A percentile compares a stretch with the other conserved stretches of the same genome.
Evolutionary conservation across 1,140 invertebrate species (phyloP).

Genomic region (Drosophila bifasciata): DNA sequence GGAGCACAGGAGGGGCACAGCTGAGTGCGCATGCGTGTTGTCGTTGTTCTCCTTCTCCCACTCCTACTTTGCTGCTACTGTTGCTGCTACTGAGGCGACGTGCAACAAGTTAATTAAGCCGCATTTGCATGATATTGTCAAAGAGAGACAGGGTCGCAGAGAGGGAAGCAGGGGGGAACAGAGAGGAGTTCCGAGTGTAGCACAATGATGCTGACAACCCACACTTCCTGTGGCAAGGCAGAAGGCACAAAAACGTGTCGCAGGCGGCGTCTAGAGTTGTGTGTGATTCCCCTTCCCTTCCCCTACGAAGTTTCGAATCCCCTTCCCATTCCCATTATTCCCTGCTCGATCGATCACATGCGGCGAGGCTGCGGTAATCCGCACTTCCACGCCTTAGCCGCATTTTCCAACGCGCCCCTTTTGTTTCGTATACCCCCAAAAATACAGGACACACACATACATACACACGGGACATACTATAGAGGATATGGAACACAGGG

Average conservation of each 20-base stretch:
- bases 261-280: conserved; percentile 62
- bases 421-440: conserved; percentile 56
- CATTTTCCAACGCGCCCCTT: conserved; percentile 78
- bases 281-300: conserved; percentile 16
- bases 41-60: conserved; percentile 29
- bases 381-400: conserved; percentile 79
- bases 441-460: conserved; percentile 34
- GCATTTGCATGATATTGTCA: conserved; percentile 72
- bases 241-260: conserved; percentile 67
- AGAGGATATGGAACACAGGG: conserved; percentile 24
- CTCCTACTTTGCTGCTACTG: not conserved
- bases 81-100: conserved; percentile 55
- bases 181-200: not conserved
- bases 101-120: conserved; percentile 83
- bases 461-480: conserved; percentile 4
- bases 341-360: conserved; percentile 73
- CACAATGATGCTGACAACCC: conserved; percentile 52
- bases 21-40: conserved; percentile 76
- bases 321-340: not conserved
- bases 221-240: conserved; percentile 69
- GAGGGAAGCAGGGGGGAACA: not conserved
- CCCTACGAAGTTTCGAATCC: not conserved
- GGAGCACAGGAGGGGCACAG: not conserved
- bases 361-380: conserved; percentile 78
- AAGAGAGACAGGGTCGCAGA: conserved; percentile 13